A percentile compares a stretch with the other conserved stretches of the same genome.
phyloP scores from a whole-genome alignment of 2,113 vertebrate species.

The Laticauda colubrina region DNA sequence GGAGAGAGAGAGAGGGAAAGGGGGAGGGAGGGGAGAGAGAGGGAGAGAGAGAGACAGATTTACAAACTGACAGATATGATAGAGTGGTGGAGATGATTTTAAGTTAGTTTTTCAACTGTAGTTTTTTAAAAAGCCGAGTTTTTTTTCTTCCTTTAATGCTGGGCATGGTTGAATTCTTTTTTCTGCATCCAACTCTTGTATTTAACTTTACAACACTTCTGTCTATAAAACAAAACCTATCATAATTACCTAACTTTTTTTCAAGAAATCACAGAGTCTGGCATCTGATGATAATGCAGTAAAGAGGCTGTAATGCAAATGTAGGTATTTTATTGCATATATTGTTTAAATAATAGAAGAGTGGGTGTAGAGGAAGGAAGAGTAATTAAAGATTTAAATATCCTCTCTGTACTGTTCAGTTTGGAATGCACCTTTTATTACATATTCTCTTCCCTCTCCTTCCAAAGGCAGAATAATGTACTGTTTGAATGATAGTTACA shows the following conservation, averaged over 20 bases:
- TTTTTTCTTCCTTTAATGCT: background rate
- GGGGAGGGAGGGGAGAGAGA: background rate
- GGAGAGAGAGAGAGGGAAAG: background rate
- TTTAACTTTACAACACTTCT: background rate
- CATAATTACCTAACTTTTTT: slow-evolving; percentile 25
- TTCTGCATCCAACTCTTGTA: background rate
- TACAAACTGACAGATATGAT: background rate
- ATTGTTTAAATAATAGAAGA: slow-evolving; percentile 58
- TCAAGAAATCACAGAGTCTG: slow-evolving; percentile 51
- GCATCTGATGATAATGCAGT: slow-evolving; percentile 50
- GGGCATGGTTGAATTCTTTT: background rate
- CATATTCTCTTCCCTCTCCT: background rate
- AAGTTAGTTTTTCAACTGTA: background rate
- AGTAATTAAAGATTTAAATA: slow-evolving; percentile 61
- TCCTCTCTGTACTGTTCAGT: slow-evolving; percentile 26
- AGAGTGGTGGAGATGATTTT: background rate
- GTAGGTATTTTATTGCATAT: slow-evolving; percentile 46
- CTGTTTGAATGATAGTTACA: background rate
- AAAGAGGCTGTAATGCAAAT: slow-evolving; percentile 55
- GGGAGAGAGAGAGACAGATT: no score
- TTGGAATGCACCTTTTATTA: background rate
- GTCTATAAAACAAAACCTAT: background rate
- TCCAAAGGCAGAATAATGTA: background rate
- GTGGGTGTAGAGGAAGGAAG: slow-evolving; percentile 24
- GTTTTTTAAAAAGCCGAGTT: background rate